Evolutionary conservation across 2,797 vertebrate species (phyloP), one percentile per base, ranked within the genome.

Genomic region (Liasis olivaceus): DNA sequence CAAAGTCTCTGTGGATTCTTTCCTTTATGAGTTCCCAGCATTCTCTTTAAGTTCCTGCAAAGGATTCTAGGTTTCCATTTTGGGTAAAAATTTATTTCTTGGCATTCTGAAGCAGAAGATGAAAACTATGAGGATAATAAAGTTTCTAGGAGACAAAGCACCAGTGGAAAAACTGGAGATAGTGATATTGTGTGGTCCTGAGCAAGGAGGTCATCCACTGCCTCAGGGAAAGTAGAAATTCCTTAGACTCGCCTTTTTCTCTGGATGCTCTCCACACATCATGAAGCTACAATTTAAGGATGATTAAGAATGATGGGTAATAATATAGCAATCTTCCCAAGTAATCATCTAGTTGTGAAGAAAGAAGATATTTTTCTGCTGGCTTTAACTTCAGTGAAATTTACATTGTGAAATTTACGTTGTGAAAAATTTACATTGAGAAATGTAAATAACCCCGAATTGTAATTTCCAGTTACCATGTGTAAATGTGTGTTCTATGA

Each of bases 61-160:
- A 94, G 22, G 95, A 97, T 94, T 96, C 94, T 94, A 95, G 94
- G 64, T 92, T 96, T 95, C 92, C 87, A 81, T 92, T 96, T 92
- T 0, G 85, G 89, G 89, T 96, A 97, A 97, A 96, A 95, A 96
- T 96, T 96, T 96, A 95, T 95, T 94, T 95, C 93, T 95, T 90
- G 93, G 94, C 93, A 93, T 95, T 91, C 94, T 92, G 94, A 96
- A 97, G 97, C 69, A 0, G 81, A 85, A 93, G 93, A 96, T 93
- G 66, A 89, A 31, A 72, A 28, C 56, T 24, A 56, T 17, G 42
- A 72, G 5, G 20, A 72, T 17, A 54, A 85, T 60, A 47, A n/a
- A 15, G 13, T 90, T 66, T 17, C 4, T 28, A 12, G 58, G 54
- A 24, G 8, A 42, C n/a, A 51, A 90, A 36, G 26, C 62, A 36